Conservation (phyloP, 2,888 invertebrate species). For the Leuctra nigra region DNA sequence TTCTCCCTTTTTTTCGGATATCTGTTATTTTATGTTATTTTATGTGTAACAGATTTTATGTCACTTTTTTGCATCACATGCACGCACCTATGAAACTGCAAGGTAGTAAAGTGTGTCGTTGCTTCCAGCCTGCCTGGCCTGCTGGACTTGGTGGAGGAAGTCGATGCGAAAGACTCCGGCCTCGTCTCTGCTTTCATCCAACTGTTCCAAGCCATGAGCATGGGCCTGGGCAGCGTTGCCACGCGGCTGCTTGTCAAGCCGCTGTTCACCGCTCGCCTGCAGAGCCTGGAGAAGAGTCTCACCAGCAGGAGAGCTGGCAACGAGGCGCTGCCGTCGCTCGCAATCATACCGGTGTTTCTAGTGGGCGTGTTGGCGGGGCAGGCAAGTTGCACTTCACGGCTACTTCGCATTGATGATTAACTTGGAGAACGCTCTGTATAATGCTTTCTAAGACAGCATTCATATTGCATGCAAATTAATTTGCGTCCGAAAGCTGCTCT, state of each 20-base stretch:
- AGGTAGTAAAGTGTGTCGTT: no score
- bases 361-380: conserved; percentile 34
- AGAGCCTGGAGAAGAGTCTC: conserved; percentile 54
- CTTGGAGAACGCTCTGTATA: no score
- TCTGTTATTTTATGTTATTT: no score
- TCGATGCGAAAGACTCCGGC: conserved; percentile 47
- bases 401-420: not conserved
- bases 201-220: conserved; percentile 51
- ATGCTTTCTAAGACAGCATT: no score
- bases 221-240: conserved; percentile 60
- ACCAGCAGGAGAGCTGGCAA: conserved; percentile 34
- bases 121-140: conserved; percentile 50
- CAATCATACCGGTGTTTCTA: conserved; percentile 34
- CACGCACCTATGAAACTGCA: no score
- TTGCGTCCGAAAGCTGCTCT: no score
- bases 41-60: no score
- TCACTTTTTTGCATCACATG: no score
- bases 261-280: conserved; percentile 50
- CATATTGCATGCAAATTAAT: no score
- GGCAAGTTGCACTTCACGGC: conserved; percentile 26
- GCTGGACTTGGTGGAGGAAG: conserved; percentile 47
- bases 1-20: no score
- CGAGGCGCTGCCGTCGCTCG: conserved; percentile 26
- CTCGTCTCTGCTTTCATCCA: conserved; percentile 47
- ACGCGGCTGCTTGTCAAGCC: conserved; percentile 48